These are phyloP conservation scores for Coenonympha arcania DNA, from an alignment of 2,888 invertebrate genomes.

Conservation along the genomic window DNA sequence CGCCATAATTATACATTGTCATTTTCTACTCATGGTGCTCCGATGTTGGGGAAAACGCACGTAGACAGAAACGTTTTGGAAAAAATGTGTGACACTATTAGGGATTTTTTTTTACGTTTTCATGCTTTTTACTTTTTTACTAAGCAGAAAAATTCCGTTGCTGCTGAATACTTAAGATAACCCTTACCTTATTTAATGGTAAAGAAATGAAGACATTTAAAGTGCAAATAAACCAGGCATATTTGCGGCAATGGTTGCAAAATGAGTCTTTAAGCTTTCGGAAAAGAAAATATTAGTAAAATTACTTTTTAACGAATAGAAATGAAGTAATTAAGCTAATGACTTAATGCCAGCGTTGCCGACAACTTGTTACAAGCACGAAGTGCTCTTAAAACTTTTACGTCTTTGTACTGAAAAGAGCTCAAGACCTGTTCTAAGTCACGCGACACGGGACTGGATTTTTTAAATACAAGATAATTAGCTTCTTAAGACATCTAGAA, in stretches of 20 bases:
- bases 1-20: too few relatives aligned
- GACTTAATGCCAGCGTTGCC: conserved; percentile 21
- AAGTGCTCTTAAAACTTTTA: conserved; percentile 22
- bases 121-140: too few relatives aligned
- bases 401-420: conserved; percentile 21
- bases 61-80: too few relatives aligned
- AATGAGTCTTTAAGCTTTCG: conserved; percentile 17
- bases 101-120: too few relatives aligned
- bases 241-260: conserved; percentile 7
- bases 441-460: conserved; percentile 14
- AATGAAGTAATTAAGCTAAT: conserved; percentile 24
- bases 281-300: conserved; percentile 22
- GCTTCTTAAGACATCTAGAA: neutral
- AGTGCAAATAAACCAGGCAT: conserved; percentile 1
- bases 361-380: conserved; percentile 24
- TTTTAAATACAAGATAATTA: neutral
- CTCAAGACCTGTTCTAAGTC: conserved; percentile 18
- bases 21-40: too few relatives aligned
- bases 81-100: too few relatives aligned
- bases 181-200: too few relatives aligned
- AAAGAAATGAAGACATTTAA: too few relatives aligned
- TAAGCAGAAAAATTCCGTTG: too few relatives aligned
- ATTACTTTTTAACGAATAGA: conserved; percentile 19
- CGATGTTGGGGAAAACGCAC: too few relatives aligned
- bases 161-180: too few relatives aligned